phyloP scores from a whole-genome alignment of 2,113 vertebrate species.

The Pterocles burchelli region DNA sequence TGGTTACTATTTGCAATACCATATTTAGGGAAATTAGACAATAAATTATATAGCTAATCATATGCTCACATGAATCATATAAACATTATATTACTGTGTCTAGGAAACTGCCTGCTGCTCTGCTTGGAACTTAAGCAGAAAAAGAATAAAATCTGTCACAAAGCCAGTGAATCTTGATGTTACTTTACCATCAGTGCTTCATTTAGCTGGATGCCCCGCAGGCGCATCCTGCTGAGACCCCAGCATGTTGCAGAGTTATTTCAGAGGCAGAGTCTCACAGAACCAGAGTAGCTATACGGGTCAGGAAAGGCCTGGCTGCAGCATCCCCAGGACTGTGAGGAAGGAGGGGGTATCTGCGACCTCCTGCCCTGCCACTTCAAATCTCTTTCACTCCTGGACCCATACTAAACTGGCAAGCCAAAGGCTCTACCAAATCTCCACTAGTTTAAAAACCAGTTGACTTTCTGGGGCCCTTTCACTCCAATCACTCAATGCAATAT shows the following conservation, averaged over 20 bases:
- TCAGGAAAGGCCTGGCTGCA: not conserved
- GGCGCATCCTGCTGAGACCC: not conserved
- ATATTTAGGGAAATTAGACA: not conserved
- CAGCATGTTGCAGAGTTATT: accelerated
- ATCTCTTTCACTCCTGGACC: too few relatives aligned
- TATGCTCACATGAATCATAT: not conserved
- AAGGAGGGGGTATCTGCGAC: not conserved
- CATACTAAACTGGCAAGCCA: accelerated
- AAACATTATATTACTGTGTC: not conserved
- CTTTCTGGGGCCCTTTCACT: not conserved
- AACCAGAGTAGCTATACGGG: accelerated
- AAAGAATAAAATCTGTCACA: not conserved
- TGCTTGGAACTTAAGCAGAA: not conserved
- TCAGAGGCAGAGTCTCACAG: not conserved
- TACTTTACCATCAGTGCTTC: not conserved
- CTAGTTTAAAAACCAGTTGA: not conserved
- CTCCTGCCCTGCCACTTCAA: not conserved
- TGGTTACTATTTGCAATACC: not conserved
- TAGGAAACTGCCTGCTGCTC: not conserved
- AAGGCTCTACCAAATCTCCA: not conserved
- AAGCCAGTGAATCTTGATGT: not conserved
- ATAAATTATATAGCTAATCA: not conserved
- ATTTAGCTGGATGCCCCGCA: accelerated
- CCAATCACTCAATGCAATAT: accelerated
- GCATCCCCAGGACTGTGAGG: accelerated